A percentile compares a stretch with the other conserved stretches of the same genome.
Conservation (phyloP, 2,888 invertebrate species). For the Drosophila mimica region DNA sequence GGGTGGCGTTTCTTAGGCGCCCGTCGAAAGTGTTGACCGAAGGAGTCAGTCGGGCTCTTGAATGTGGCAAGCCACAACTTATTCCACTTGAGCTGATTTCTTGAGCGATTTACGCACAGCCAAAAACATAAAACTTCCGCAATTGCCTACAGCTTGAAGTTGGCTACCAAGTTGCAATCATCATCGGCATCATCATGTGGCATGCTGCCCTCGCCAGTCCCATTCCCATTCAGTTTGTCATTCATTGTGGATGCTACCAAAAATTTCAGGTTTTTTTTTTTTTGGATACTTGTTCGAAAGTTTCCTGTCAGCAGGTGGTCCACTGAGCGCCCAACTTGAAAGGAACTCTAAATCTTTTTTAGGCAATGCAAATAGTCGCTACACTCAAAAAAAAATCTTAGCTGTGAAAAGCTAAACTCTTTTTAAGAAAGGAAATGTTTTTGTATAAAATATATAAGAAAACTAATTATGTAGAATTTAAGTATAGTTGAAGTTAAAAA, state of each 20-base stretch:
- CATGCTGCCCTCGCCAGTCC: constrained; percentile 15
- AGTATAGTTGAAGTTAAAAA: neutral
- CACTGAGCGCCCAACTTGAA: constrained; percentile 36
- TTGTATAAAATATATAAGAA: neutral
- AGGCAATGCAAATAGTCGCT: neutral
- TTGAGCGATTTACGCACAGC: constrained; percentile 80
- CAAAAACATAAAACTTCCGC: constrained; percentile 80
- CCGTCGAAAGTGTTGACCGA: constrained; percentile 67
- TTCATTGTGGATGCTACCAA: constrained; percentile 10
- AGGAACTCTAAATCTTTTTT: constrained; percentile 73
- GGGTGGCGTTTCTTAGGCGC: constrained; percentile 26
- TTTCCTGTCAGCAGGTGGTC: constrained; percentile 83
- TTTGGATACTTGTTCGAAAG: constrained; percentile 42
- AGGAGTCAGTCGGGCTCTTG: constrained; percentile 49
- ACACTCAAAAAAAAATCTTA: neutral
- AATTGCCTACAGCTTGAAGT: constrained; percentile 61
- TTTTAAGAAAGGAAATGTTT: neutral
- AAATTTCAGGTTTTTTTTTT: neutral
- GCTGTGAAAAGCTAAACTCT: neutral
- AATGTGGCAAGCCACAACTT: constrained; percentile 70
- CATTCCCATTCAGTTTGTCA: constrained; percentile 58
- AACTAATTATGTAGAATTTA: neutral
- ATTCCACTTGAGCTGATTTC: constrained; percentile 80
- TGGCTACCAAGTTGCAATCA: constrained; percentile 2
- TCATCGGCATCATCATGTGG: constrained; percentile 22